These are phyloP conservation scores for Catharus fuscescens DNA, from an alignment of 2,113 vertebrate species.

Conservation along the genomic window DNA sequence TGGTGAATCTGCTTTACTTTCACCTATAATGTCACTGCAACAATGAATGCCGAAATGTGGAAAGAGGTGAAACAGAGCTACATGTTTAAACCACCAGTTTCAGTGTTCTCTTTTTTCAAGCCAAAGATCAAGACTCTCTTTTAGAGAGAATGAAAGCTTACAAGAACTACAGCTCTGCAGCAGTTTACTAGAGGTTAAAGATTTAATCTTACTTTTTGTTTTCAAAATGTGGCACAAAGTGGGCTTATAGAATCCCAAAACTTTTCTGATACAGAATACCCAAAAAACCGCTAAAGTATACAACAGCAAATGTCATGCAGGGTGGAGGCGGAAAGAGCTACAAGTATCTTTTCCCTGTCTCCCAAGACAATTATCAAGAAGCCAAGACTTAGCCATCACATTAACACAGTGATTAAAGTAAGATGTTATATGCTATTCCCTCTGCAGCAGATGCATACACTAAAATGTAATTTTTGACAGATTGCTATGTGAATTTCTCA, in stretches of 20 bases:
- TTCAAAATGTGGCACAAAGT: neutral
- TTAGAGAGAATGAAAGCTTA: neutral
- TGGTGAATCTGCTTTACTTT: neutral
- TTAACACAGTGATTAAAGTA: neutral
- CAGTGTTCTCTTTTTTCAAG: neutral
- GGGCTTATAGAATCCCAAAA: neutral
- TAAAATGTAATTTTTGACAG: neutral
- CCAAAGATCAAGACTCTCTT: neutral
- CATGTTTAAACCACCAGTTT: neutral
- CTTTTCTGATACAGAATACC: neutral
- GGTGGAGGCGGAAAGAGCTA: neutral
- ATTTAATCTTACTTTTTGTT: neutral
- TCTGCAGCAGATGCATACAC: neutral
- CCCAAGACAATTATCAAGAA: neutral
- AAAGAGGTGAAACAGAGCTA: neutral
- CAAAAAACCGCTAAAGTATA: accelerated
- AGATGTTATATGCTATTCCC: neutral
- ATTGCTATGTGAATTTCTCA: neutral
- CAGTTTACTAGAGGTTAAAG: neutral
- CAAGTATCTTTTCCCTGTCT: neutral
- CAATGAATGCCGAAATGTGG: neutral
- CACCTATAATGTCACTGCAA: neutral
- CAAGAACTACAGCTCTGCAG: neutral
- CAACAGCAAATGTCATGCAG: neutral
- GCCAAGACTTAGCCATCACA: neutral